Conservation (phyloP, 1,140 invertebrate genomes). For the Drosophila fuyamai region DNA sequence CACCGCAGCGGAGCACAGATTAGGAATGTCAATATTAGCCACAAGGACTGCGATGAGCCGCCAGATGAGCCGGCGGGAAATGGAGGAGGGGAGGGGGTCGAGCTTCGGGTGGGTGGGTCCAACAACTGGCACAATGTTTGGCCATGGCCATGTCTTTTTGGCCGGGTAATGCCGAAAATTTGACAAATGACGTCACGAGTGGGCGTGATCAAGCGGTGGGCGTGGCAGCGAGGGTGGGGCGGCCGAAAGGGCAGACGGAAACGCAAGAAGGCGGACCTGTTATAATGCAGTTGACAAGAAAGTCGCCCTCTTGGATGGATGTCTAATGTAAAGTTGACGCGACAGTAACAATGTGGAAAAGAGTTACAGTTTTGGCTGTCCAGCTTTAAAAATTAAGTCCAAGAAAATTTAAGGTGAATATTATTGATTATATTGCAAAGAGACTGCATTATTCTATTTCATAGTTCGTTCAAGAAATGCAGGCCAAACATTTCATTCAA, state of each 20-base stretch:
- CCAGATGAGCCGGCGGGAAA: constrained; percentile 17
- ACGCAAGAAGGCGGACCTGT: constrained; percentile 46
- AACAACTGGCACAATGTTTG: constrained; percentile 42
- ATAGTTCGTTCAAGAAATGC: too few species aligned
- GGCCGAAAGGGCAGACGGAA: constrained; percentile 11
- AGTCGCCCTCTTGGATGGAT: constrained; percentile 20
- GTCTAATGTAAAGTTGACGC: constrained; percentile 9
- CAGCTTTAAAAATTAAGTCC: too few species aligned
- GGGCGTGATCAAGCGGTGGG: constrained; percentile 34
- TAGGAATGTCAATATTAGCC: constrained; percentile 82
- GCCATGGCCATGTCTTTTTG: constrained; percentile 32
- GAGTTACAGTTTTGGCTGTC: too few species aligned
- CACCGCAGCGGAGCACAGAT: constrained; percentile 69
- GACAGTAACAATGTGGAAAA: background rate
- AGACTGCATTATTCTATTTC: too few species aligned
- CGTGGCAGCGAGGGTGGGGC: background rate
- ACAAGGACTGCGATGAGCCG: constrained; percentile 47
- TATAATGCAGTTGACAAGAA: constrained; percentile 58
- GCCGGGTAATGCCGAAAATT: constrained; percentile 49
- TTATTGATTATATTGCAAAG: too few species aligned
- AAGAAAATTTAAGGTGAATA: too few species aligned
- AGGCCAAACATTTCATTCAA: too few species aligned
- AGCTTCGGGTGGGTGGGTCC: constrained; percentile 33
- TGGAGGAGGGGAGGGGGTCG: too few species aligned
- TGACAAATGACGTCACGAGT: constrained; percentile 76